These are phyloP conservation scores for Dermolepida albohirtum DNA, from an alignment of 2,888 invertebrate species.

Conservation along the genomic window DNA sequence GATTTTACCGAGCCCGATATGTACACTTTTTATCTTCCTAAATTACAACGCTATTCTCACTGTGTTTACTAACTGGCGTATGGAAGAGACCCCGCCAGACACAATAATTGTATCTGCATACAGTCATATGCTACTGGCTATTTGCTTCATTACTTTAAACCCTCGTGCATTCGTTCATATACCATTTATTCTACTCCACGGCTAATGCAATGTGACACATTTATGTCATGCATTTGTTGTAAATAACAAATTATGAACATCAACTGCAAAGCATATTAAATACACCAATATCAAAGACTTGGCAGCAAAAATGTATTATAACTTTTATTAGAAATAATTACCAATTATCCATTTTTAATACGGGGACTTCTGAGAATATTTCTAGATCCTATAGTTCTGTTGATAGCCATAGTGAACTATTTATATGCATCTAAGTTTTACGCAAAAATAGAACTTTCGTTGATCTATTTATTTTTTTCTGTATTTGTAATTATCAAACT, in stretches of 20 bases:
- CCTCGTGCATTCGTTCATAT: slow-evolving; percentile 2
- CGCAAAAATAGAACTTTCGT: no score
- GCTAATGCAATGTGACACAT: slow-evolving; percentile 14
- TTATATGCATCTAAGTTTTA: no score
- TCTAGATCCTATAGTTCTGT: no score
- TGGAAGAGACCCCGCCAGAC: slow-evolving; percentile 9
- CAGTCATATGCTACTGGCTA: background rate
- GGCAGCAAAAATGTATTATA: no score
- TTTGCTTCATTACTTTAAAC: slow-evolving; percentile 11
- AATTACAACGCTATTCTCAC: slow-evolving; percentile 43
- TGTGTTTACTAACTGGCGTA: slow-evolving; percentile 26
- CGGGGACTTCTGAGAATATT: no score
- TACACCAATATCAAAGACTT: no score
- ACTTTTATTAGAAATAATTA: no score
- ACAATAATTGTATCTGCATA: slow-evolving; percentile 7
- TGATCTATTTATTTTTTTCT: no score
- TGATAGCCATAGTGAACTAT: no score
- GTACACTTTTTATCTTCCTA: slow-evolving; percentile 47
- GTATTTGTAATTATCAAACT: no score
- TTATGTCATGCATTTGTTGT: slow-evolving; percentile 43
- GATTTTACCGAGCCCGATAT: slow-evolving; percentile 46
- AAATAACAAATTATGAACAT: background rate
- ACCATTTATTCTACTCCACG: slow-evolving; percentile 9
- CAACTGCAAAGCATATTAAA: no score
- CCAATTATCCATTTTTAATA: no score